Conservation (phyloP, 2,797 vertebrate species). For the Capromys pilorides region DNA sequence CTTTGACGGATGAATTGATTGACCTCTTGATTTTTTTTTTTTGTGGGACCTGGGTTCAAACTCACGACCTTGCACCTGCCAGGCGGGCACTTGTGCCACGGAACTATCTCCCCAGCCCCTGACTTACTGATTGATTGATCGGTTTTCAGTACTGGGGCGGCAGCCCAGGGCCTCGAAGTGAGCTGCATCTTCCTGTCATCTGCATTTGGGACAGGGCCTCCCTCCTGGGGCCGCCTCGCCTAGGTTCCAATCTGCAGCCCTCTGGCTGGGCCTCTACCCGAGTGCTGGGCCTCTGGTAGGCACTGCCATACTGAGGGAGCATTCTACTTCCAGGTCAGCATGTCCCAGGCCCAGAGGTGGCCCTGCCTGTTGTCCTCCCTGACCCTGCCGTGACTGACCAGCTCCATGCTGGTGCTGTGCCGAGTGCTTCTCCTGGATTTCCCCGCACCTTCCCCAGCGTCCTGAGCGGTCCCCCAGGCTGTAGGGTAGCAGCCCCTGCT, state of each 20-base stretch:
- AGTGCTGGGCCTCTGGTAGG: not conserved
- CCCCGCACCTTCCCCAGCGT: not conserved
- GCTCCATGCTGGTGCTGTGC: not conserved
- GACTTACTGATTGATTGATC: too few species aligned
- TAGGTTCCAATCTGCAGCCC: not conserved
- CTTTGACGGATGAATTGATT: too few species aligned
- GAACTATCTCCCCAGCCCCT: too few species aligned
- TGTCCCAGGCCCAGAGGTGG: not conserved
- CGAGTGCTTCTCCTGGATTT: not conserved
- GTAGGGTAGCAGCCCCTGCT: not conserved
- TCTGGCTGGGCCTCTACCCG: not conserved
- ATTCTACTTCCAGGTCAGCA: not conserved
- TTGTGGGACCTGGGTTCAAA: too few species aligned
- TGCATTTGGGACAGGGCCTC: not conserved
- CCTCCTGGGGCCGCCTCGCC: too few species aligned
- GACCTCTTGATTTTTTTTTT: too few species aligned
- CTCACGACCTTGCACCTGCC: too few species aligned
- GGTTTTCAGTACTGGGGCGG: not conserved
- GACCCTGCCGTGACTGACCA: not conserved
- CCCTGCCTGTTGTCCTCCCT: fast-evolving
- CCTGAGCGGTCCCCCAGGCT: not conserved
- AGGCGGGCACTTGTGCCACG: too few species aligned
- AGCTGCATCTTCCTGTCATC: not conserved
- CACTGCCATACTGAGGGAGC: not conserved
- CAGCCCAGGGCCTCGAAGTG: not conserved